phyloP scores from a whole-genome alignment of 2,113 vertebrate species.

The Plecturocebus donacophilus region DNA sequence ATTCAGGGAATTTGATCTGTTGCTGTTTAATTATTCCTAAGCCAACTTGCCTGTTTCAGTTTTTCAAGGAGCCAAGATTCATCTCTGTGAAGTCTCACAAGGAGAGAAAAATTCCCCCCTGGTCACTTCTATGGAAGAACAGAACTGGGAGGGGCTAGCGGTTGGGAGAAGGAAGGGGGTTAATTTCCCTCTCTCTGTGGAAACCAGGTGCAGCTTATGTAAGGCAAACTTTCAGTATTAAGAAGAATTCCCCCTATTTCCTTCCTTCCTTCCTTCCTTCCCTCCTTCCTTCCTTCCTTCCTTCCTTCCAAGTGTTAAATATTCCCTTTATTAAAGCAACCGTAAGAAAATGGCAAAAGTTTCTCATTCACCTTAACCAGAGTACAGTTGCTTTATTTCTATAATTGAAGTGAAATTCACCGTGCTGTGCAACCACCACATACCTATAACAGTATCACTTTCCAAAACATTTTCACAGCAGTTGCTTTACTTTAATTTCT shows the following conservation, averaged over 20 bases:
- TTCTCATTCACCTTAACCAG: neutral
- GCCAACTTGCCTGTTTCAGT: neutral
- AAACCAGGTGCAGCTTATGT: neutral
- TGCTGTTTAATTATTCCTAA: conserved; percentile 2
- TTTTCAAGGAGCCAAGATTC: conserved; percentile 12
- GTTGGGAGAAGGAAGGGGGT: too few relatives aligned
- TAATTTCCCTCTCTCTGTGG: neutral
- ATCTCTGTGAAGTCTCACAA: neutral
- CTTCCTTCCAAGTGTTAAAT: neutral
- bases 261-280: too few relatives aligned
- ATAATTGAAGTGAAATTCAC: neutral
- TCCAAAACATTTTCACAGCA: neutral
- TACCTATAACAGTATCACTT: neutral
- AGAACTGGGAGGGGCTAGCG: neutral
- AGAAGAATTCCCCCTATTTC: neutral
- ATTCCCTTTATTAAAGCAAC: neutral
- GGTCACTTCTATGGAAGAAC: neutral
- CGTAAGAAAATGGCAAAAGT: neutral
- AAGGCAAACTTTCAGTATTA: neutral
- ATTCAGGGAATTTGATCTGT: neutral
- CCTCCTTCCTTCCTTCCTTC: too few relatives aligned
- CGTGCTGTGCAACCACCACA: neutral
- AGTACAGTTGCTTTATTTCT: neutral
- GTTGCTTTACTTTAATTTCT: neutral
- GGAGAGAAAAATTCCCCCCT: neutral